Evolutionary conservation across 2,113 vertebrate genomes (phyloP).

Genomic region (Sciurus niger): DNA sequence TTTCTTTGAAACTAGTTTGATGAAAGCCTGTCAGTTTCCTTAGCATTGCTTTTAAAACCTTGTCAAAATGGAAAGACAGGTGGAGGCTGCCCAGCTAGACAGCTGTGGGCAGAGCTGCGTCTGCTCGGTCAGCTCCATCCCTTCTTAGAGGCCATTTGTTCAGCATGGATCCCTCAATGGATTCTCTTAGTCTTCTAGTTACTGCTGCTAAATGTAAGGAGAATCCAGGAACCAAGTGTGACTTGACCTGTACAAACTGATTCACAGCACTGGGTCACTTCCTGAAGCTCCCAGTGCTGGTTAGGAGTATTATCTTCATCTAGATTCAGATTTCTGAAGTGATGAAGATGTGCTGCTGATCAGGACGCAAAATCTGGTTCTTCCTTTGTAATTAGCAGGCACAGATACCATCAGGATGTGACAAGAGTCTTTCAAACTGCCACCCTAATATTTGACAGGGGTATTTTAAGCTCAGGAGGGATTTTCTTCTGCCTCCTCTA

Average conservation of each 20-base stretch:
- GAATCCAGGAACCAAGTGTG: background rate
- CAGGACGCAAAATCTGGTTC: background rate
- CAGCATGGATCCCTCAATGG: background rate
- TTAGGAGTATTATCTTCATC: background rate
- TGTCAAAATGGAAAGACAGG: background rate
- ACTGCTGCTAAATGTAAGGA: background rate
- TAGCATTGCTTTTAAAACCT: background rate
- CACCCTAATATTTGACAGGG: background rate
- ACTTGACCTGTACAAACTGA: background rate
- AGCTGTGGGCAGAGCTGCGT: background rate
- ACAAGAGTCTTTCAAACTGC: background rate
- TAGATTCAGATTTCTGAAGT: background rate
- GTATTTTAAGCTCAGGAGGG: background rate
- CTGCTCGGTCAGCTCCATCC: background rate
- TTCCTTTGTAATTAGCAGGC: rapidly evolving
- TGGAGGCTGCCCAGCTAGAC: background rate
- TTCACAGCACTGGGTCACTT: background rate
- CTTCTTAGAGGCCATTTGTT: background rate
- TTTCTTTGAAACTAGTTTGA: background rate
- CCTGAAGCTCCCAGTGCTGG: background rate
- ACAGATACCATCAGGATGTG: background rate
- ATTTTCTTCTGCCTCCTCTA: background rate
- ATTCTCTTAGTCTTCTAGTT: rapidly evolving
- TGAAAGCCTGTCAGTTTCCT: background rate
- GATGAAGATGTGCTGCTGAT: background rate